Conservation (phyloP, 2,113 vertebrate species). For the Strix uralensis region DNA sequence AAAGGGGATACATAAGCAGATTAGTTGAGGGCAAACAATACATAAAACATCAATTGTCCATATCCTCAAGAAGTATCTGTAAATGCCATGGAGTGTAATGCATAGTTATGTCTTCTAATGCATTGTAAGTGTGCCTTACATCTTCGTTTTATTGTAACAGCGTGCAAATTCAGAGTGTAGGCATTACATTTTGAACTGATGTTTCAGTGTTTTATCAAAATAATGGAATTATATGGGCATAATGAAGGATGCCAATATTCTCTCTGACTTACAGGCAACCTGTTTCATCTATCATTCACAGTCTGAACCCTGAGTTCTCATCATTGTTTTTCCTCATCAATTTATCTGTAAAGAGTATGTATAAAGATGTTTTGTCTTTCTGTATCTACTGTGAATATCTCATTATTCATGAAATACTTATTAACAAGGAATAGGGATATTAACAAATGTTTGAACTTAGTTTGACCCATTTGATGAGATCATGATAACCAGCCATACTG, state of each 20-base stretch:
- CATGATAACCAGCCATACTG: background rate
- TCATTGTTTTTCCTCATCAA: slow-evolving; percentile 42
- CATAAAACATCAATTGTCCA: background rate
- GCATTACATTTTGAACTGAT: background rate
- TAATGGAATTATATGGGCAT: background rate
- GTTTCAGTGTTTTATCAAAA: slow-evolving; percentile 29
- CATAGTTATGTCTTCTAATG: background rate
- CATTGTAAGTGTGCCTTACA: background rate
- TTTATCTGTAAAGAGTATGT: slow-evolving; percentile 42
- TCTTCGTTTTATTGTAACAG: background rate
- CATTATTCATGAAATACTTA: slow-evolving; percentile 25
- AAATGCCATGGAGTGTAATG: background rate
- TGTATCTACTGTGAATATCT: slow-evolving; percentile 35
- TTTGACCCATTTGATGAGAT: slow-evolving; percentile 30
- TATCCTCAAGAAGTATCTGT: background rate
- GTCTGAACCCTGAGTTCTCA: slow-evolving; percentile 47
- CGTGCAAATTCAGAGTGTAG: background rate
- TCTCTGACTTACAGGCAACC: slow-evolving; percentile 33
- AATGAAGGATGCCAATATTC: slow-evolving; percentile 26
- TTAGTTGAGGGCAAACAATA: background rate
- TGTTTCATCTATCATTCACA: slow-evolving; percentile 53
- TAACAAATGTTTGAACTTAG: slow-evolving; percentile 26
- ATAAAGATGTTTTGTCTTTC: slow-evolving; percentile 51
- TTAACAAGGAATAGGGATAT: slow-evolving; percentile 20
- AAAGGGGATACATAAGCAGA: slow-evolving; percentile 1